Conservation (phyloP, 2,113 vertebrate genomes). For the Carassius carassius region DNA sequence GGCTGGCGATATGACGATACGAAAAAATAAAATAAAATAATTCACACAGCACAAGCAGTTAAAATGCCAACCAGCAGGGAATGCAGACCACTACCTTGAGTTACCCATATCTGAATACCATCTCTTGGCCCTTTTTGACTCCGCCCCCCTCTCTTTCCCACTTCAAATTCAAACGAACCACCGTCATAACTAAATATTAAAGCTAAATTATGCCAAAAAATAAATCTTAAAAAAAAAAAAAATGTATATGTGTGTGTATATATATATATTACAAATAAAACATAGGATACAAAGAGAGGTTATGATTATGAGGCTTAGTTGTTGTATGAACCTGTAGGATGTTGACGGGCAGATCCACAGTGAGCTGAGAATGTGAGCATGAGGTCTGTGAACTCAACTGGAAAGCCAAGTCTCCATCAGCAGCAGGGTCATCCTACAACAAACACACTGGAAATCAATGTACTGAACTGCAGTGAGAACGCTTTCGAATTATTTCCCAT, state of each 20-base stretch:
- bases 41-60: background rate
- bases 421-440: conserved; percentile 83
- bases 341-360: conserved; percentile 88
- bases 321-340: conserved; percentile 85
- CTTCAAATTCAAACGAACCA: background rate
- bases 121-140: too few relatives aligned
- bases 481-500: background rate
- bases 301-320: background rate
- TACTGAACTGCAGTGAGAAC: background rate
- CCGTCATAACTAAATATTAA: background rate
- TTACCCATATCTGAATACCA: too few relatives aligned
- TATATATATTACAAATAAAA: background rate
- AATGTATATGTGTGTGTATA: too few relatives aligned
- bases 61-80: too few relatives aligned
- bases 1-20: too few relatives aligned
- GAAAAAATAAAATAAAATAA: too few relatives aligned
- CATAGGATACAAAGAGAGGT: background rate
- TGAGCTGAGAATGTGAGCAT: conserved; percentile 84
- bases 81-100: too few relatives aligned
- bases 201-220: too few relatives aligned
- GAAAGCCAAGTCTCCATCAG: conserved; percentile 85
- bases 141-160: background rate
- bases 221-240: too few relatives aligned
- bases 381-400: conserved; percentile 86
- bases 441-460: conserved; percentile 30